Conservation (phyloP, 2,888 invertebrate genomes). For the Diaphora mendica region DNA sequence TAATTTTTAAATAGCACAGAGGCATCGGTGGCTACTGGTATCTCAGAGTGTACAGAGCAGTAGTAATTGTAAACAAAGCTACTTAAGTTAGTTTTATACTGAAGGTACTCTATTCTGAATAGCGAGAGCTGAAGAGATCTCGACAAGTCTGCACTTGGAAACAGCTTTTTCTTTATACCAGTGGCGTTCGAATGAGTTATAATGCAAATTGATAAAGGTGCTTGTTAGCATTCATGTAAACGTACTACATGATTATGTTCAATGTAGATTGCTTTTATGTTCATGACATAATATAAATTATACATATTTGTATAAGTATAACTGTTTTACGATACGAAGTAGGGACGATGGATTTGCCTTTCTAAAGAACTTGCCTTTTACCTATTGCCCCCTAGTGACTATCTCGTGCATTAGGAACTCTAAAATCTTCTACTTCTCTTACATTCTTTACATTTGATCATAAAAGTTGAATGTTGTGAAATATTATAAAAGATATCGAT, state of each 20-base stretch:
- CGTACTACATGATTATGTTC: constrained; percentile 63
- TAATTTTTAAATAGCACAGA: constrained; percentile 52
- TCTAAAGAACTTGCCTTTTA: constrained; percentile 77
- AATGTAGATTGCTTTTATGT: constrained; percentile 68
- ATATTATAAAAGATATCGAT: constrained; percentile 52
- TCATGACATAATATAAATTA: constrained; percentile 70
- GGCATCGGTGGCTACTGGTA: constrained; percentile 35
- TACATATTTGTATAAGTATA: constrained; percentile 51
- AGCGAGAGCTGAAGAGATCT: constrained; percentile 3
- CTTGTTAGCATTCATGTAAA: constrained; percentile 70
- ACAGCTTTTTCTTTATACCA: constrained; percentile 33
- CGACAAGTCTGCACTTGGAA: constrained; percentile 13
- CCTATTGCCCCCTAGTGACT: constrained; percentile 64
- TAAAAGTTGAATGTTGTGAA: constrained; percentile 60
- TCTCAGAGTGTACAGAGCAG: constrained; percentile 1
- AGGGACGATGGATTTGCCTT: constrained; percentile 77
- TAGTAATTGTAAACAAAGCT: background rate
- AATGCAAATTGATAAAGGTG: constrained; percentile 65
- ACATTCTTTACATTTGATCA: constrained; percentile 60
- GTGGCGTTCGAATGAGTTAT: constrained; percentile 48
- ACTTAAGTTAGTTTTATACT: background rate
- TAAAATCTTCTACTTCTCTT: constrained; percentile 52
- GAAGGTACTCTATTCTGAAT: background rate
- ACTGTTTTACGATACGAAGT: constrained; percentile 63
- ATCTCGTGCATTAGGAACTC: constrained; percentile 60